Evolutionary conservation across 2,797 vertebrate species (phyloP), one percentile per base, ranked within the genome.

Genomic region (Malacoraja senta): DNA sequence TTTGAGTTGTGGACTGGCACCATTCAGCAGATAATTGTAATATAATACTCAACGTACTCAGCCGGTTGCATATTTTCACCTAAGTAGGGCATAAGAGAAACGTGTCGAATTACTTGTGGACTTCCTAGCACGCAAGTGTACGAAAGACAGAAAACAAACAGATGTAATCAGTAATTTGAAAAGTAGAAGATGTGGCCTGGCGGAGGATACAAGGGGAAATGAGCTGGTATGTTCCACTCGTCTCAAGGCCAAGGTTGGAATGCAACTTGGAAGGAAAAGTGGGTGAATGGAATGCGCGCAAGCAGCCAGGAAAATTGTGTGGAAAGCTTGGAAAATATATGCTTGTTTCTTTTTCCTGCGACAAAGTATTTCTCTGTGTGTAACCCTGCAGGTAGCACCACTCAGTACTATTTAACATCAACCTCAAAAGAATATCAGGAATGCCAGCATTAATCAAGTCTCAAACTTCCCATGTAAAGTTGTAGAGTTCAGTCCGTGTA

Each of bases 341-440:
- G n/a, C 84, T 68, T 65, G n/a, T 44, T 88, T 86, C 58, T 86
- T 58, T 63, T 86, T 88, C 84, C 84, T 32, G 84, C 21, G 61
- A 68, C 61, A 15, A 88, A 88, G 58, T 88, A 68, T 68, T 88
- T 9, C n/a, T 88, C 61, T 88, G 83, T 88, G 61, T 10, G 65
- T 68, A 65, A 68, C 9, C 7, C 84, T 88, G 61, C 84, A 88
- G n/a, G 65, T 65, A 65, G 58, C 61, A n/a, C 63, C 15, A 29
- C 84, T 32, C 61, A 35, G n/a, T 88, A 88, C 61, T 35, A 4
- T 17, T 19, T 8, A 35, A 32, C 15, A 88, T 7, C 65, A 68
- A 88, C 13, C 15, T 88, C 61, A 68, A 86, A 65, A 26, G 7
- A 17, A 68, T 63, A 63, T 35, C 84, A 88, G n/a, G 63, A 88